These are phyloP conservation scores for Pampusana beccarii DNA, from an alignment of 2,113 vertebrate species.

Conservation along the genomic window DNA sequence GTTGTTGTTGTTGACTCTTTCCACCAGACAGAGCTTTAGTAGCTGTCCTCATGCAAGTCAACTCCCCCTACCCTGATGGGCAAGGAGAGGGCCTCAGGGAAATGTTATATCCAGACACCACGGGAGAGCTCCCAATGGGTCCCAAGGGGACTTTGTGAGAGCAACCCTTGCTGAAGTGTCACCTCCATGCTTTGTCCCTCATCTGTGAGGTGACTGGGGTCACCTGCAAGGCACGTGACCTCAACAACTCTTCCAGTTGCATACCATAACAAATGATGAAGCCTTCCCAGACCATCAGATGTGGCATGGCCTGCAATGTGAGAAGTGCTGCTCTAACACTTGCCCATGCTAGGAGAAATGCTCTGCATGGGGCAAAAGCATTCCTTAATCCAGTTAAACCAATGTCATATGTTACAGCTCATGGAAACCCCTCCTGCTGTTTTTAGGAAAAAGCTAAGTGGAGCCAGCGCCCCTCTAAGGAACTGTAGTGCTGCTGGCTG, in stretches of 20 bases:
- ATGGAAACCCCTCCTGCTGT: background rate
- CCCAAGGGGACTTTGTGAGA: background rate
- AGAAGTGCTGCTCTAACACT: background rate
- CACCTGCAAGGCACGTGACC: background rate
- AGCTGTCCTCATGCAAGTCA: background rate
- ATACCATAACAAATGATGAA: background rate
- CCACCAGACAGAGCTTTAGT: background rate
- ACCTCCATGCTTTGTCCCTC: background rate
- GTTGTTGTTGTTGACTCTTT: too few relatives aligned
- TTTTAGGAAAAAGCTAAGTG: background rate
- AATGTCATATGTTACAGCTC: background rate
- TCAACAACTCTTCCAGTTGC: fast-evolving
- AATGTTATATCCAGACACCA: background rate
- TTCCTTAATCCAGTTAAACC: background rate
- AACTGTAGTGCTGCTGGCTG: background rate
- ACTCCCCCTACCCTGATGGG: background rate
- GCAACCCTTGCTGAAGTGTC: background rate
- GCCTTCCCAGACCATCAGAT: background rate
- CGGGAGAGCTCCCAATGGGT: background rate
- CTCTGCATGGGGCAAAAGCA: background rate
- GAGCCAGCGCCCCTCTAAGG: background rate
- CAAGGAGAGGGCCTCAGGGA: background rate
- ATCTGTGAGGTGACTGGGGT: background rate
- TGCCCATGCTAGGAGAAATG: background rate
- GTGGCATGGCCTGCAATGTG: background rate